Evolutionary conservation across 2,888 invertebrate genomes (phyloP).

Genomic region (Hoplodrina ambigua): DNA sequence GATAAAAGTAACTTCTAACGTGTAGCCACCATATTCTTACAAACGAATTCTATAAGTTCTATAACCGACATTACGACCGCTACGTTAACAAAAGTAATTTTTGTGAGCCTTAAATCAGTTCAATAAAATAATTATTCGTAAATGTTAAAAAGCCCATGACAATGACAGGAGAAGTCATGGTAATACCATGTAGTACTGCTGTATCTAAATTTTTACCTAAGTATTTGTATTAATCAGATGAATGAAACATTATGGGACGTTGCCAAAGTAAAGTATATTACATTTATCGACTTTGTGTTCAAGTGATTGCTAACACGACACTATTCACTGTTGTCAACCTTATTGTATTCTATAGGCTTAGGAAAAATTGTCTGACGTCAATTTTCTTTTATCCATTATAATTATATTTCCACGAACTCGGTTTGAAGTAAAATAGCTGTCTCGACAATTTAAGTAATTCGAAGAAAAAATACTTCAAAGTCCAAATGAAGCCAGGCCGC

Average conservation of each 20-base stretch:
- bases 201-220: background rate
- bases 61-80: background rate
- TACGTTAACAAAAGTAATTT: background rate
- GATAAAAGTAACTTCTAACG: background rate
- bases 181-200: too few relatives aligned
- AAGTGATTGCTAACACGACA: background rate
- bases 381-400: constrained; percentile 8
- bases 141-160: background rate
- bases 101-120: background rate
- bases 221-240: background rate
- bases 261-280: background rate
- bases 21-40: background rate
- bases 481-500: background rate
- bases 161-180: background rate
- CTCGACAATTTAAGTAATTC: constrained; percentile 14
- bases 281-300: background rate
- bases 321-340: too few relatives aligned
- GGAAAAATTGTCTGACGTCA: background rate
- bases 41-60: background rate
- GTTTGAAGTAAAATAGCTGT: constrained; percentile 10
- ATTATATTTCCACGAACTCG: constrained; percentile 17
- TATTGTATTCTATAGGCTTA: background rate
- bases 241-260: background rate
- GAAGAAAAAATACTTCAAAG: background rate
- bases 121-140: background rate